Conservation (phyloP, 2,888 invertebrate species). For the Phortica magna region DNA sequence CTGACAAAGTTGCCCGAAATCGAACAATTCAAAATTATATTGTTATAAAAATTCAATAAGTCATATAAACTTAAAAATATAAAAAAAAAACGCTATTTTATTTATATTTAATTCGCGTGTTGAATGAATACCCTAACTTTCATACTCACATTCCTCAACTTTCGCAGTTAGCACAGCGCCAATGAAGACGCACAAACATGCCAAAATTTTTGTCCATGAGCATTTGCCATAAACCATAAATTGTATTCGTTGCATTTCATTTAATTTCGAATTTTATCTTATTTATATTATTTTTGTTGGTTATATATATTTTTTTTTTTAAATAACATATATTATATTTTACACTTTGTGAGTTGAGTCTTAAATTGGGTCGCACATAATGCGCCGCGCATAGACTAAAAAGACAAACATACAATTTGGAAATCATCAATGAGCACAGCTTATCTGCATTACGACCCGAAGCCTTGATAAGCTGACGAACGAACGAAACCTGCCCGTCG, state of each 20-base stretch:
- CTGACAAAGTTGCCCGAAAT: too few species aligned
- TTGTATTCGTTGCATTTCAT: not conserved
- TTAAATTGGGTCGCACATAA: conserved; percentile 25
- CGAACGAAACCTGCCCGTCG: not conserved
- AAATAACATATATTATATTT: not conserved
- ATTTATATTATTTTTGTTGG: too few species aligned
- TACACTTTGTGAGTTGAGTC: not conserved
- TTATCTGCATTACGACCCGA: conserved; percentile 11
- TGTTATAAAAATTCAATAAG: too few species aligned
- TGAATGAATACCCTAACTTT: not conserved
- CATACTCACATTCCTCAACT: conserved; percentile 10
- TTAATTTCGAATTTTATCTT: not conserved
- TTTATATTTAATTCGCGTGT: not conserved
- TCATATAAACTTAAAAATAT: too few species aligned
- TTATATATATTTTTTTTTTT: too few species aligned
- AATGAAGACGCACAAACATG: not conserved
- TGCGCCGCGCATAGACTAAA: conserved; percentile 20
- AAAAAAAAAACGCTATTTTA: not conserved
- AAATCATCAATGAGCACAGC: not conserved
- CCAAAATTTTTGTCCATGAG: not conserved
- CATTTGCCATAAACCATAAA: not conserved
- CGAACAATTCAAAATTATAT: too few species aligned
- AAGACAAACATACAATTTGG: conserved; percentile 1
- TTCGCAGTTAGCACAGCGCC: not conserved
- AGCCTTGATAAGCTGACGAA: not conserved